Conservation (phyloP, 2,888 invertebrate genomes). For the Nomada flava region DNA sequence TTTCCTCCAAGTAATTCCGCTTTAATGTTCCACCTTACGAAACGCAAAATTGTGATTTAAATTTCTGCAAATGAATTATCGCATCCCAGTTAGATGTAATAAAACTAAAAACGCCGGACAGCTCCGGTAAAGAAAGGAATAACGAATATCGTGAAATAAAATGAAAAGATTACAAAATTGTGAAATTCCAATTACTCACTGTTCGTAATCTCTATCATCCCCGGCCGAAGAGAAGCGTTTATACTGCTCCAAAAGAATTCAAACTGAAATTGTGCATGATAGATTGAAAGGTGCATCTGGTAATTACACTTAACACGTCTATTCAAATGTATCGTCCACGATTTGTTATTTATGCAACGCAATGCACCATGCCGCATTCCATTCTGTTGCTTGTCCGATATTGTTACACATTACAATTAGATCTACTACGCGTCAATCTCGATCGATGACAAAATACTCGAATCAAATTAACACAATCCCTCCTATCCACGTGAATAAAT, state of each 20-base stretch:
- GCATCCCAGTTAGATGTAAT: neutral
- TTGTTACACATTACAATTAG: slow-evolving; percentile 65
- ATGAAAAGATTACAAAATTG: neutral
- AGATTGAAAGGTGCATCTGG: slow-evolving; percentile 19
- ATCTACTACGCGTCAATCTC: slow-evolving; percentile 59
- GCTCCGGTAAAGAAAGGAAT: neutral
- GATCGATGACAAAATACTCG: neutral
- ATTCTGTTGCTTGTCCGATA: slow-evolving; percentile 55
- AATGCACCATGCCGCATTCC: slow-evolving; percentile 67
- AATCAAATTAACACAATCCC: neutral
- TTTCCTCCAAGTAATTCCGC: neutral
- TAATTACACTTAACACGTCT: slow-evolving; percentile 34
- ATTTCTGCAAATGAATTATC: neutral
- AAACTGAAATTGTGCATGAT: neutral
- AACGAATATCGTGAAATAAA: neutral
- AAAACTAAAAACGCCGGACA: neutral
- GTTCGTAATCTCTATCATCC: too few species aligned
- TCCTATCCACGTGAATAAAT: neutral
- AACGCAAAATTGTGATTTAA: neutral
- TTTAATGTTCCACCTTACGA: neutral
- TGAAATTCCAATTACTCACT: too few species aligned
- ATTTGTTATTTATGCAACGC: slow-evolving; percentile 68
- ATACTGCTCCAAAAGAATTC: neutral
- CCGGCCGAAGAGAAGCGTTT: neutral
- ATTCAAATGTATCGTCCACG: slow-evolving; percentile 54